Evolutionary conservation across 37 sponge, comb jelly and placozoan genomes (phyloP), one percentile per base, ranked within the genome.

Genomic region (Geodia barretti): DNA sequence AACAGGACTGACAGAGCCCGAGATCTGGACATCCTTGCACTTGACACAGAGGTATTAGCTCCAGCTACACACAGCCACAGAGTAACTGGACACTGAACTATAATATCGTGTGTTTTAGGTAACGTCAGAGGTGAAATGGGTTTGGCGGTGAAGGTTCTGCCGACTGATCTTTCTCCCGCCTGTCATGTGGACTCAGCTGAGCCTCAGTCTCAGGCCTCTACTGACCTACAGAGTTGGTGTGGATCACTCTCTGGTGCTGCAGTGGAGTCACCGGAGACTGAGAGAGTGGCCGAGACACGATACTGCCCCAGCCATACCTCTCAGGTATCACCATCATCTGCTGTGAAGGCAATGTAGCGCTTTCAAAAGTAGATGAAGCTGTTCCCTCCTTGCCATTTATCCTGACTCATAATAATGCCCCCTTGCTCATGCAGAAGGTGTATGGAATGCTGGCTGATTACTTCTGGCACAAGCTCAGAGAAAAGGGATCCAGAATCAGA

Each of bases 1-100:
- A 73, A 34, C 43, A 69, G 95, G 95, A 21, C 70, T 95, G 61
- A 83, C 87, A 34, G 95, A 92, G 47, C 5, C 79, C 60, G 95
- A 95, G 60, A 14, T 95, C 7, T 89, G 35, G 95, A 95, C 67
- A 68, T 95, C 7, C 65, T 95, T 29, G n/a, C 86, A 8, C 70
- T 54, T 63, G 90, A 95, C 69, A 29, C 42, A 33, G 75, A 92
- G 73, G 91, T 90, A 70, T 29, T 90, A n/a, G n/a, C n/a, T n/a
- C n/a, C n/a, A n/a, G 67, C 20, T 29, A n/a, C 31, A 66, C 67
- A 30, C n/a, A n/a, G n/a, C n/a, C n/a, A n/a, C n/a, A n/a, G n/a
- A n/a, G n/a, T n/a, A 47, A 47, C 54, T 47, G 54, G 14, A 47
- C 54, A 17, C 11, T 47, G 54, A 47, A 47, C 14, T 17, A 7